phyloP scores from a whole-genome alignment of 2,888 invertebrate genomes.

The Acanthoscelides obtectus region DNA sequence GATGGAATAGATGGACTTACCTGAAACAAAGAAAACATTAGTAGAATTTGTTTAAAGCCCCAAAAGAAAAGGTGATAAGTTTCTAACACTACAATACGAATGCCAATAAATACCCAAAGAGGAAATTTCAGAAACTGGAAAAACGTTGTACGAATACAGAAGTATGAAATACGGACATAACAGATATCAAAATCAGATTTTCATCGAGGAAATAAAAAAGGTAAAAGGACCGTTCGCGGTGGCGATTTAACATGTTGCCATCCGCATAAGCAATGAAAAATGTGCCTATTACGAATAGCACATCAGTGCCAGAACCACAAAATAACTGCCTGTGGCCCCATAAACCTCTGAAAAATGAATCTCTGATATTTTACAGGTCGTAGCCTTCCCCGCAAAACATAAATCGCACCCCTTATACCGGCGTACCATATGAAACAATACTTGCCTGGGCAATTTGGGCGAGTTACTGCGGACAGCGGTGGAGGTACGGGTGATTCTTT shows the following conservation, averaged over 20 bases:
- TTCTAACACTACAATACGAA: neutral
- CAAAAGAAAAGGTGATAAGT: neutral
- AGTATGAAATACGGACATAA: too few species aligned
- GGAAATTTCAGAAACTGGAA: too few species aligned
- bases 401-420: neutral
- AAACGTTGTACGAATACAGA: too few species aligned
- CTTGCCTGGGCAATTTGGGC: neutral
- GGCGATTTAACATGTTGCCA: neutral
- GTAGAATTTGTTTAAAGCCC: too few species aligned
- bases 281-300: neutral
- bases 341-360: neutral
- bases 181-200: neutral
- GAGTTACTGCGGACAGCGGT: neutral
- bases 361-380: neutral
- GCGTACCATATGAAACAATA: neutral
- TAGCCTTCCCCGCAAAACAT: neutral
- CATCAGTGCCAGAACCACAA: neutral
- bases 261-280: neutral
- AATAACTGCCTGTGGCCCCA: neutral
- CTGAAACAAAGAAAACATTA: too few species aligned
- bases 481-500: neutral
- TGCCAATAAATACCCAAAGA: too few species aligned
- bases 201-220: neutral
- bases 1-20: neutral
- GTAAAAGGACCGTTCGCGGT: neutral